Percentiles rank a stretch among this genome's conserved stretches.
Conservation (phyloP, 2,797 vertebrate genomes). For the Craterocephalus amniculus region DNA sequence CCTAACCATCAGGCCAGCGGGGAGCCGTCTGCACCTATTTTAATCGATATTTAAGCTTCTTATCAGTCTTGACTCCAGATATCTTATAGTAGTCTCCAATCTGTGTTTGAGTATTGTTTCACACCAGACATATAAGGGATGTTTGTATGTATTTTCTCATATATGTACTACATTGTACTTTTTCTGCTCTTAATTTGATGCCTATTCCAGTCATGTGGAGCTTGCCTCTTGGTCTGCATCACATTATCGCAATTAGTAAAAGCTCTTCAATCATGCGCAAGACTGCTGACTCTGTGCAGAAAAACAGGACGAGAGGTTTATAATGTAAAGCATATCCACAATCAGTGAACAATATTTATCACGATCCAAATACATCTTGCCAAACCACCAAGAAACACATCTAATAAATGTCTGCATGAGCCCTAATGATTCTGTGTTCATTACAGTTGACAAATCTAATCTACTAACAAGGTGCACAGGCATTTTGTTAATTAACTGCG, state of each 20-base stretch:
- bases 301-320: background rate
- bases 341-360: slow-evolving; percentile 22
- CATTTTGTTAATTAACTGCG: slow-evolving; percentile 60
- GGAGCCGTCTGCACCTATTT: background rate
- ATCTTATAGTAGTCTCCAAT: no score
- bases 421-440: slow-evolving; percentile 52
- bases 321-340: slow-evolving; percentile 15
- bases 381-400: slow-evolving; percentile 38
- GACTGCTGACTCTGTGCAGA: background rate
- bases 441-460: slow-evolving; percentile 50
- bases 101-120: background rate
- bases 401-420: slow-evolving; percentile 47
- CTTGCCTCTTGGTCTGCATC: background rate
- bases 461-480: slow-evolving; percentile 44
- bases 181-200: background rate
- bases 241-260: slow-evolving; percentile 11
- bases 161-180: background rate
- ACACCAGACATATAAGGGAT: background rate
- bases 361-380: slow-evolving; percentile 33
- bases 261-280: slow-evolving; percentile 14
- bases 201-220: slow-evolving; percentile 8
- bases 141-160: slow-evolving; percentile 4
- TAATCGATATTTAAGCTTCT: slow-evolving; percentile 1
- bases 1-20: background rate
- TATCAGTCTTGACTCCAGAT: background rate